Conservation (phyloP, 2,888 invertebrate genomes). For the Dasysyrphus albostriatus region DNA sequence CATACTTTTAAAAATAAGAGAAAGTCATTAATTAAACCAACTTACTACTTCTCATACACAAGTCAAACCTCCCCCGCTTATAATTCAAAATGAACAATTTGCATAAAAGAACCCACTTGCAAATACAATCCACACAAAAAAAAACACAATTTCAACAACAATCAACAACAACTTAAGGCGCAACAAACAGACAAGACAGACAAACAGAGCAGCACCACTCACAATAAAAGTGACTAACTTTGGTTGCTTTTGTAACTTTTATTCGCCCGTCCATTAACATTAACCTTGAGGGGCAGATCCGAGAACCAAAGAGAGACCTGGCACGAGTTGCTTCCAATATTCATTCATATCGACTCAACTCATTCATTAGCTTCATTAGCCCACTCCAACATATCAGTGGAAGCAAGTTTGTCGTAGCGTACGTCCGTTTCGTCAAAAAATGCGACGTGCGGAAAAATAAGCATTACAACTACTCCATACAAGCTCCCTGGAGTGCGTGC, state of each 20-base stretch:
- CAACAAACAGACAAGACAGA: conserved; percentile 24
- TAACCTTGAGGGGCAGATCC: conserved; percentile 68
- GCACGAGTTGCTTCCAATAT: conserved; percentile 71
- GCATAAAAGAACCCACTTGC: conserved; percentile 65
- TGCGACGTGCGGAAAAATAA: conserved; percentile 36
- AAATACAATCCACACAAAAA: conserved; percentile 42
- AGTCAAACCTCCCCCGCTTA: conserved; percentile 44
- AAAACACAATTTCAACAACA: conserved; percentile 48
- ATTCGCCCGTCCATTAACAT: conserved; percentile 64
- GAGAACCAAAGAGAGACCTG: conserved; percentile 43
- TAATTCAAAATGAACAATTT: conserved; percentile 41
- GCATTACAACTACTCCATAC: conserved; percentile 10
- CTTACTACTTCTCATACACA: conserved; percentile 2
- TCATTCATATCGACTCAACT: conserved; percentile 71
- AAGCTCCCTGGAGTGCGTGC: conserved; percentile 70
- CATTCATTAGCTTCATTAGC: conserved; percentile 75
- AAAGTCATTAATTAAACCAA: conserved; percentile 38
- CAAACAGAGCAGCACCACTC: conserved; percentile 2
- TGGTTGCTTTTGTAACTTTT: conserved; percentile 55
- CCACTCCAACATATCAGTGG: conserved; percentile 42
- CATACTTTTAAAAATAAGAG: conserved; percentile 20
- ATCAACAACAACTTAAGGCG: conserved; percentile 35
- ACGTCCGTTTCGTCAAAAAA: conserved; percentile 60
- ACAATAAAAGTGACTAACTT: conserved; percentile 62
- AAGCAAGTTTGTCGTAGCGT: conserved; percentile 51